These are phyloP conservation scores for Mylabris sibirica DNA, from an alignment of 2,888 invertebrate genomes.

Conservation along the genomic window DNA sequence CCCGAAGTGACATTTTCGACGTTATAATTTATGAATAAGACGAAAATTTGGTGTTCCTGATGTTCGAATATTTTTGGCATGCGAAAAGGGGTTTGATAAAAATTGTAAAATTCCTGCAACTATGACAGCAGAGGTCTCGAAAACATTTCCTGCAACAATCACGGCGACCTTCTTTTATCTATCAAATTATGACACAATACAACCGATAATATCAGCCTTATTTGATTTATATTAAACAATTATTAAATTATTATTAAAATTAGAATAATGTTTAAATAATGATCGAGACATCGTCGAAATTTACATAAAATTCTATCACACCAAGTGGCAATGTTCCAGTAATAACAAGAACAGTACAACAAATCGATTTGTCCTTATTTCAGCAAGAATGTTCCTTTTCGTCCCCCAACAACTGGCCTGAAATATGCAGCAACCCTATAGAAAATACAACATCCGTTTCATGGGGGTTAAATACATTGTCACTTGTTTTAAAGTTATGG, in stretches of 20 bases:
- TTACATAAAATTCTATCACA: neutral
- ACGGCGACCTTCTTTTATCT: neutral
- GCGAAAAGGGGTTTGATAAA: neutral
- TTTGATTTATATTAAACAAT: neutral
- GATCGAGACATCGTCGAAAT: neutral
- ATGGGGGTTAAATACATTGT: neutral
- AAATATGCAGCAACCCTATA: neutral
- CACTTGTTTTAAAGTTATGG: neutral
- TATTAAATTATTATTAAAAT: neutral
- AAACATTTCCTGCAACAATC: neutral
- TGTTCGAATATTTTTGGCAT: no score
- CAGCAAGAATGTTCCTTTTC: neutral
- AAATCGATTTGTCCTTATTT: constrained; percentile 9
- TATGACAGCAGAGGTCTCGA: neutral
- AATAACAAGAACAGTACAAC: neutral
- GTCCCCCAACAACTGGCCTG: neutral
- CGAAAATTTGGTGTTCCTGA: no score
- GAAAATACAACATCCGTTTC: neutral
- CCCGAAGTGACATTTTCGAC: no score
- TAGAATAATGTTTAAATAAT: neutral
- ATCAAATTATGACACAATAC: constrained; percentile 17
- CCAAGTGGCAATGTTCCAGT: neutral
- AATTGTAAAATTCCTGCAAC: neutral
- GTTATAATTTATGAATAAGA: no score
- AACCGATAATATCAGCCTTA: constrained; percentile 23